Base-by-base conservation (phyloP, 2,113 vertebrate genomes). In the Nibea coibor region DNA sequence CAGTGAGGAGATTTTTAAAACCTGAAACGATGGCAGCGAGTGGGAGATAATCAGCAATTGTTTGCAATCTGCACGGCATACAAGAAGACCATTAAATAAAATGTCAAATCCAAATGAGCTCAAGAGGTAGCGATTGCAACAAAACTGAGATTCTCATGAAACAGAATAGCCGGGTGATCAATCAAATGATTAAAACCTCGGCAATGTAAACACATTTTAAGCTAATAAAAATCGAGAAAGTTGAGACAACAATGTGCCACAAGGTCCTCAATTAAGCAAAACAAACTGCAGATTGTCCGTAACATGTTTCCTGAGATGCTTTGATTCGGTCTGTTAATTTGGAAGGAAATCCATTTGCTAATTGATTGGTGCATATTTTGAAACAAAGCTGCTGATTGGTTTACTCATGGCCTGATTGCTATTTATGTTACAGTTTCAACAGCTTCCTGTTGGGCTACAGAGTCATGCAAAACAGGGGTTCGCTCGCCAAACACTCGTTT, bases 351-450 rank as follows among this genome's bases (percentile, higher is more conserved):
- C 75, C 85, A 90, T 87, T 85, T 82, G 64, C 89, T 94, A 94
- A 95, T 93, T 93, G 87, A 93, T 94, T 90, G 85, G 74, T 80
- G 88, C 87, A 80, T 80, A 87, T 87, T 91, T 90, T 76, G 82
- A 91, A 92, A 92, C 87, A 87, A 88, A 70, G 87, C 78, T 79
- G 83, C 91, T 92, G 94, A 93, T 92, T 94, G 91, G 92, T 94
- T 94, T 93, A 93, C 89, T 89, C 68, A 68, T 78, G 80, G 72
- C 85, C 80, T 93, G 94, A 94, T 95, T 94, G 78, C 85, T 95
- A 91, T 94, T 95, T 95, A 93, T 87, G 88, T 94, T 93, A 71
- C 48, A 24, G 81, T 91, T 90, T 86, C 82, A 91, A 89, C 71
- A 16, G 89, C 86, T 94, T 94, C 94, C 87, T 89, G 88, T 85